phyloP scores from a whole-genome alignment of 2,888 invertebrate genomes.

The Calameuta pallipes region DNA sequence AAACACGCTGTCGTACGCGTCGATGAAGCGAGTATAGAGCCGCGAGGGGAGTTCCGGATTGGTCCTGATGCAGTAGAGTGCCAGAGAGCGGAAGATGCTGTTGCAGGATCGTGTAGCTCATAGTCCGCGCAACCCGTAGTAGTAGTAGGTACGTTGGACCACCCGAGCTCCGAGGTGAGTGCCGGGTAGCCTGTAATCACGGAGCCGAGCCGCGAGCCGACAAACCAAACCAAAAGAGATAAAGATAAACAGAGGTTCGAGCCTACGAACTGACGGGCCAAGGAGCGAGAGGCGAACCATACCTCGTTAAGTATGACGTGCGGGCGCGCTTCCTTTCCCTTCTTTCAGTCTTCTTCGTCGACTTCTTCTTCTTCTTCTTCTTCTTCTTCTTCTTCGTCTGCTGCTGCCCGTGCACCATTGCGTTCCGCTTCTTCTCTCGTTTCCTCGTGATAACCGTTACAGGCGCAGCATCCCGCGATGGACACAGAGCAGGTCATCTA shows the following conservation, averaged over 20 bases:
- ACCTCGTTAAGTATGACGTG: slow-evolving; percentile 65
- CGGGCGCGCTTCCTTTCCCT: slow-evolving; percentile 56
- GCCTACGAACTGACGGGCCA: slow-evolving; percentile 57
- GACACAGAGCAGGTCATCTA: too few relatives aligned
- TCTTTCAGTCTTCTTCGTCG: slow-evolving; percentile 3
- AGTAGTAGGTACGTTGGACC: slow-evolving; percentile 44
- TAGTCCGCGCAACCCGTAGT: not conserved
- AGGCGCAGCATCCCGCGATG: slow-evolving; percentile 15
- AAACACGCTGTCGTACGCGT: not conserved
- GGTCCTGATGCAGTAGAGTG: slow-evolving; percentile 21
- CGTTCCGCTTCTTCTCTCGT: not conserved
- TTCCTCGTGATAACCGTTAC: slow-evolving; percentile 22
- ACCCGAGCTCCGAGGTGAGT: slow-evolving; percentile 66
- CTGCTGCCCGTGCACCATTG: not conserved
- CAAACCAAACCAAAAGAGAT: slow-evolving; percentile 66
- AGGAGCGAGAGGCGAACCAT: slow-evolving; percentile 39
- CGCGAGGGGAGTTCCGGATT: slow-evolving; percentile 5
- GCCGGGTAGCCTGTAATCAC: slow-evolving; percentile 66
- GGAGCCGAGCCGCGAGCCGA: slow-evolving; percentile 65
- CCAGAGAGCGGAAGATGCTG: slow-evolving; percentile 33
- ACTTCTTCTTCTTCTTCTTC: not conserved
- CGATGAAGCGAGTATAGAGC: slow-evolving; percentile 2
- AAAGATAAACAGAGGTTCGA: slow-evolving; percentile 66
- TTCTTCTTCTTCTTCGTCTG: not conserved
- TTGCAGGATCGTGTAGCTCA: too few relatives aligned